Evolutionary conservation across 2,113 vertebrate genomes (phyloP), one percentile per base, ranked within the genome.

Genomic region (Cavia porcellus): DNA sequence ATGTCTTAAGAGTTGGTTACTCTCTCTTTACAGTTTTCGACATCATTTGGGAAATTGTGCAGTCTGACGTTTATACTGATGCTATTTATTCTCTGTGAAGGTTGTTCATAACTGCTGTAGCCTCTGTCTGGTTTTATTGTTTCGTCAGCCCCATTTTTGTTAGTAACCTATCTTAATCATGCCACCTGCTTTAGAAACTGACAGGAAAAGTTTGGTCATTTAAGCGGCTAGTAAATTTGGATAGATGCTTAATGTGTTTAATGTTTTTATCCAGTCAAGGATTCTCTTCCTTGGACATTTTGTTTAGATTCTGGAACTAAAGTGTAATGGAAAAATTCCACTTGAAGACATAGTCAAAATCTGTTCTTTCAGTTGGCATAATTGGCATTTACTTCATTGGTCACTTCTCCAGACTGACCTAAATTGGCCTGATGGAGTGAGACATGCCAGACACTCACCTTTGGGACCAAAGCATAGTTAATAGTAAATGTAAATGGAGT

Each of bases 401-500:
- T 94, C 61, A 90, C 68, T 97, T 97, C 32, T 94, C 74, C 30
- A 89, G 47, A 68, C 72, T 92, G 92, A 55, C 17, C n/a, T 92
- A 87, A 95, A 45, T 86, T 93, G 96, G 95, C 72, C n/a, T 86
- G 66, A 94, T 90, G 68, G 96, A 93, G n/a, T 90, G 64, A 92
- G 89, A 92, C 50, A 66, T 72, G 72, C 79, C 95, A 94, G n/a
- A 96, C 52, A 42, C 80, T 32, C 15, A 70, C 68, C 66, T 94
- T 95, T 96, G 82, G 83, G 75, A 96, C 89, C 80, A 79, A n/a
- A 92, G 42, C 45, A 38, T 90, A 89, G 80, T 92, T 91, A 83
- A 95, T 95, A 87, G 79, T 74, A 89, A 92, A 75, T 90, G 28
- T 47, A 91, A 88, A 77, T 68, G 45, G 85, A 79, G n/a, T 70